Percentiles rank a stretch among this genome's conserved stretches.
phyloP scores from a whole-genome alignment of 2,797 vertebrate species.

The Onychomys arenicola region DNA sequence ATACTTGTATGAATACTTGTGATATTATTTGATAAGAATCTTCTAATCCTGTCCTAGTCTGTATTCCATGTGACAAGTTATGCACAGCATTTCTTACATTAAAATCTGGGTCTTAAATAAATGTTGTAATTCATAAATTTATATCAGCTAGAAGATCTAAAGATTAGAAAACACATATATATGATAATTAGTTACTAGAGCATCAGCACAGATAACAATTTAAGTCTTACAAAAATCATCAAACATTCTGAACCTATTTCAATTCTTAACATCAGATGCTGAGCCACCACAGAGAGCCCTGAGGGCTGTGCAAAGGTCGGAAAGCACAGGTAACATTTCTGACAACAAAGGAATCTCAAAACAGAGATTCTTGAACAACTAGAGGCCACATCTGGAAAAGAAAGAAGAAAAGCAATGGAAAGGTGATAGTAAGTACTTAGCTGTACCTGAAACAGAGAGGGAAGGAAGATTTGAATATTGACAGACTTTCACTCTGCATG shows the following conservation, averaged over 20 bases:
- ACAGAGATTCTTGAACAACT: neutral
- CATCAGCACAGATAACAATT: neutral
- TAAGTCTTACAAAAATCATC: slow-evolving; percentile 26
- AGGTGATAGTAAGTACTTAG: neutral
- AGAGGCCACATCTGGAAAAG: neutral
- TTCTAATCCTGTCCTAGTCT: slow-evolving; percentile 6
- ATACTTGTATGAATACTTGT: neutral
- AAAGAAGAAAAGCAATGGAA: neutral
- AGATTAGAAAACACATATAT: slow-evolving; percentile 23
- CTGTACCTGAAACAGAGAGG: neutral
- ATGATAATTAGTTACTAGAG: slow-evolving; percentile 12
- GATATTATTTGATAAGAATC: slow-evolving; percentile 23
- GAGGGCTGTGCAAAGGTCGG: neutral
- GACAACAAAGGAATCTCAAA: neutral
- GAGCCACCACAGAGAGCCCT: neutral
- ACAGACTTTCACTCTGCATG: neutral
- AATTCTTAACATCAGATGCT: neutral
- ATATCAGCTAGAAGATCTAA: neutral
- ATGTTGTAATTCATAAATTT: neutral
- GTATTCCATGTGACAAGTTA: neutral
- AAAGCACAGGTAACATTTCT: slow-evolving; percentile 29
- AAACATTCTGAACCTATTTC: slow-evolving; percentile 16
- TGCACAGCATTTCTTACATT: neutral
- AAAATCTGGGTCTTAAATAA: slow-evolving; percentile 9
- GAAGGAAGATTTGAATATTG: neutral